Evolutionary conservation across 2,888 invertebrate species (phyloP), one percentile per base, ranked within the genome.

Genomic region (Aphidoletes aphidimyza): DNA sequence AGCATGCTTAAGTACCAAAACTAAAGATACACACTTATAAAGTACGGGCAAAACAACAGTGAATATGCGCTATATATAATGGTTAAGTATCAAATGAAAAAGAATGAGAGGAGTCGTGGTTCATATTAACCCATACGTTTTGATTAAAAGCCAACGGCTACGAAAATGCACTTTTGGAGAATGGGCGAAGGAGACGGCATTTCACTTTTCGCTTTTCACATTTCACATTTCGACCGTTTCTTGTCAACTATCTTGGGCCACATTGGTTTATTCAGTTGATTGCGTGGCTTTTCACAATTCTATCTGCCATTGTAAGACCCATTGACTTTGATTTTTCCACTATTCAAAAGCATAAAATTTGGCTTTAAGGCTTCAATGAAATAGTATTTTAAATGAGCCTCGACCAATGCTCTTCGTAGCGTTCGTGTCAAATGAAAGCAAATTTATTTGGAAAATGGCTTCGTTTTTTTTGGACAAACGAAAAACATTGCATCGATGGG

Each of bases 71-170:
- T 69, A 69, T 69, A 69, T 34, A 69, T 30, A 69, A 69, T n/a
- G 69, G 69, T 69, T 69, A 30, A 69, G 69, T 69, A 69, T 69
- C 30, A 34, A 69, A 69, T 69, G 69, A 69, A 69, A 69, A 69
- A 69, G 69, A 69, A 69, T 69, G 69, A 69, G 34, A n/a, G n/a
- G n/a, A 30, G 26, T 69, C 69, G 69, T 69, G 69, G 69, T 30
- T 69, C 34, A 69, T 69, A 69, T 69, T 69, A 69, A 69, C 69
- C 69, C 69, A 14, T 69, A 69, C 69, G 69, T 69, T n/a, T 30
- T 69, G 69, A 69, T 69, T 69, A 69, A 69, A 69, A 69, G 69
- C 69, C 69, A 69, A 69, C 69, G 69, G 69, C 69, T 30, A 69
- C 30, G 30, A n/a, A 69, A 69, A 6, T 30, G 30, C 30, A 30